Evolutionary conservation across 2,113 vertebrate genomes (phyloP).

Genomic region (Albula goreensis): DNA sequence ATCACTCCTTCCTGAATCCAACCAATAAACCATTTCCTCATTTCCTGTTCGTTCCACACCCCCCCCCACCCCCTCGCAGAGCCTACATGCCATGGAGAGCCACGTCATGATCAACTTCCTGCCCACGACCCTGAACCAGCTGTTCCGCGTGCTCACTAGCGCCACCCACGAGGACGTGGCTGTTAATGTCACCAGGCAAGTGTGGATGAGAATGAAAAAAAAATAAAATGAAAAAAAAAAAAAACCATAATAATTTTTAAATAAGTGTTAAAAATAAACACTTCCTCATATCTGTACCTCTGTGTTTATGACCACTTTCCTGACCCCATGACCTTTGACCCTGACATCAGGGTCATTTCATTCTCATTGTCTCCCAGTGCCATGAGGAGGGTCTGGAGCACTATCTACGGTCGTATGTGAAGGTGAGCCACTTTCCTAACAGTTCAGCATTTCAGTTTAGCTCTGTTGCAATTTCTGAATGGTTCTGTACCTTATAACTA

Average conservation of each 20-base stretch:
- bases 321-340: neutral
- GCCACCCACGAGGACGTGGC: constrained; percentile 92
- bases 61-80: constrained; percentile 58
- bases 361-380: constrained; percentile 95
- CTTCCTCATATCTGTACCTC: neutral
- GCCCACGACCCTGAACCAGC: constrained; percentile 92
- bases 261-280: too few species aligned
- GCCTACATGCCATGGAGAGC: constrained; percentile 94
- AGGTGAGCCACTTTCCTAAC: constrained; percentile 69
- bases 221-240: too few species aligned
- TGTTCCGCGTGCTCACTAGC: constrained; percentile 91
- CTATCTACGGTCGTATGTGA: constrained; percentile 93
- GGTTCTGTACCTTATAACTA: too few species aligned
- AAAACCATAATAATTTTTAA: too few species aligned
- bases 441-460: too few species aligned
- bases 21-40: neutral
- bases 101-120: constrained; percentile 97
- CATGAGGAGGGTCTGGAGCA: constrained; percentile 95
- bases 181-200: constrained; percentile 92
- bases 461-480: too few species aligned
- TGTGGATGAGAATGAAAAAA: neutral
- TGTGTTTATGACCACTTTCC: neutral
- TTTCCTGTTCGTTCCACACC: too few species aligned
- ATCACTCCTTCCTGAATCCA: neutral
- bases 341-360: constrained; percentile 85